Evolutionary conservation across 2,888 invertebrate species (phyloP), one percentile per base, ranked within the genome.

Genomic region (Pachymerium ferrugineum): DNA sequence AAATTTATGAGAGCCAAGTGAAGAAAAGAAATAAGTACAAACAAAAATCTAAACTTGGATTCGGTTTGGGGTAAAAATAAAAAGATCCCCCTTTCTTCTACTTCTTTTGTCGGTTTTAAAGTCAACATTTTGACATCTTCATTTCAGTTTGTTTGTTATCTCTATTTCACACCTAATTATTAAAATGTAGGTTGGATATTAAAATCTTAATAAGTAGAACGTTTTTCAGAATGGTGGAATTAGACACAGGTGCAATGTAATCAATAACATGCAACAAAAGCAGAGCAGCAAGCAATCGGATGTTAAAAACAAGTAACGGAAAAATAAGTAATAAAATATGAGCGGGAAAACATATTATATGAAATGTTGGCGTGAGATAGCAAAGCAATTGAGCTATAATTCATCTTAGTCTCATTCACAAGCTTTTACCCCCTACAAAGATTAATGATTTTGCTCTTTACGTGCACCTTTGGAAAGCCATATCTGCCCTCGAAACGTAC

Each of bases 331-430:
- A 62, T 28, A 12, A 62, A 62, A 62, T 62, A 62, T 62, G 28
- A 62, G 62, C 14, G 22, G 22, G 10, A 14, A 62, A 3, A 62
- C n/a, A n/a, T 62, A 62, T 62, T 62, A n/a, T 28, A 62, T 62
- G n/a, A 28, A 62, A 62, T 28, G 62, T 62, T 62, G 62, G 62
- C 62, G 3, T 28, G 62, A 62, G 62, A 8, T 25, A 62, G 62
- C 25, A 25, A 62, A 62, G 62, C 62, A 62, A 62, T 62, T 62
- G 62, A 62, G 28, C n/a, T 28, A 62, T 62, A 62, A 62, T 62
- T 62, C 62, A 62, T 62, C 62, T 62, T 62, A 62, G 62, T 62
- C 62, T 62, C 62, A 62, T 62, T 62, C 62, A 38, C 38, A 14
- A 62, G 28, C 28, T 62, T 62, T 62, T 62, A 62, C 25, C 25